phyloP scores from a whole-genome alignment of 2,797 vertebrate genomes.

The Choloepus didactylus region DNA sequence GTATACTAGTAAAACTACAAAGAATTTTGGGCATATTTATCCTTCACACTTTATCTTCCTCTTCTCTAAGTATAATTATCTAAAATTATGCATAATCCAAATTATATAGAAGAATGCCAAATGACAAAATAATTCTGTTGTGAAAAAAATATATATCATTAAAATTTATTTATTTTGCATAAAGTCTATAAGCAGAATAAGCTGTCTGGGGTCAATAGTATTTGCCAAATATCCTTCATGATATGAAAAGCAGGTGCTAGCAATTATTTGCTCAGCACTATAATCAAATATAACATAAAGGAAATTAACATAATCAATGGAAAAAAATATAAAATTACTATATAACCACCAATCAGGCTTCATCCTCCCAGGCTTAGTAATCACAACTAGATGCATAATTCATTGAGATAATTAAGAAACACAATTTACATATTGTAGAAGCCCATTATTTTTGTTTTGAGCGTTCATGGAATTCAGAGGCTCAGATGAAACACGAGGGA shows the following conservation, averaged over 20 bases:
- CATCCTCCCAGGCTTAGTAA: slow-evolving; percentile 71
- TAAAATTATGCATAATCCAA: slow-evolving; percentile 43
- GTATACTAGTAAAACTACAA: background rate
- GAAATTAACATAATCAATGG: slow-evolving; percentile 74
- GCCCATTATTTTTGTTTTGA: slow-evolving; percentile 51
- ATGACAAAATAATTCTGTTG: background rate
- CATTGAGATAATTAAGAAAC: slow-evolving; percentile 74
- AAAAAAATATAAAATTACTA: slow-evolving; percentile 78
- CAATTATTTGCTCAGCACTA: slow-evolving; percentile 77
- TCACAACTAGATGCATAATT: slow-evolving; percentile 79
- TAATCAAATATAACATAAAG: slow-evolving; percentile 72
- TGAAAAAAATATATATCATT: background rate
- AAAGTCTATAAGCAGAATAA: background rate
- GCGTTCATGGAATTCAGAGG: background rate
- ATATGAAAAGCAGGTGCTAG: slow-evolving; percentile 65
- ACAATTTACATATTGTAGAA: slow-evolving; percentile 63
- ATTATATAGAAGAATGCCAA: background rate
- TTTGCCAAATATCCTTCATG: slow-evolving; percentile 47
- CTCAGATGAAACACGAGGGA: slow-evolving; percentile 13
- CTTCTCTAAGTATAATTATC: background rate
- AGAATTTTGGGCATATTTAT: background rate
- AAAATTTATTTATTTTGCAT: slow-evolving; percentile 4
- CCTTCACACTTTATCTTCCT: background rate
- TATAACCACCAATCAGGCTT: slow-evolving; percentile 74
- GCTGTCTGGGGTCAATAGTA: background rate